These are phyloP conservation scores for Ctenopoma multispine DNA, from an alignment of 2,797 vertebrate genomes.

Conservation along the genomic window DNA sequence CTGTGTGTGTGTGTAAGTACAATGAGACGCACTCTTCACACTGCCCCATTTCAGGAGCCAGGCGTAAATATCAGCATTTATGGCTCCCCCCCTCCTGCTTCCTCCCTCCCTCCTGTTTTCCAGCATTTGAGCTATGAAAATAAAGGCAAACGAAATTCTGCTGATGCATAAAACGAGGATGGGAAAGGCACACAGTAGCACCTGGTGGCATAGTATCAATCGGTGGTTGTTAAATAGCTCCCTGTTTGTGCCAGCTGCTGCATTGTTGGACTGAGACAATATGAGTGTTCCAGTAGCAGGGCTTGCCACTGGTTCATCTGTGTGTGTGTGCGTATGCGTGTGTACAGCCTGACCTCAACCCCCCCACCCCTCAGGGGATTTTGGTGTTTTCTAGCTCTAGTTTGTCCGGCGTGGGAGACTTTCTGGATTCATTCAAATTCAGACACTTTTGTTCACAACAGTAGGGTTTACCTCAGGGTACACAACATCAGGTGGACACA, in stretches of 20 bases:
- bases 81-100: background rate
- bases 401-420: conserved; percentile 47
- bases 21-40: conserved; percentile 50
- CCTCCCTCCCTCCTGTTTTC: conserved; percentile 41
- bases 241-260: conserved; percentile 82
- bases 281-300: conserved; percentile 80
- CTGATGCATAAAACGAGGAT: conserved; percentile 82
- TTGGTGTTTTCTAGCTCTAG: conserved; percentile 59
- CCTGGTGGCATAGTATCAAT: conserved; percentile 81
- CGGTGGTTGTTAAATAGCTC: conserved; percentile 80
- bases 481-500: conserved; percentile 31
- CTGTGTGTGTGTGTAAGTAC: too few species aligned
- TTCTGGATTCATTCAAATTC: conserved; percentile 65
- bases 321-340: conserved; percentile 46
- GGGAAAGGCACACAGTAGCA: conserved; percentile 81
- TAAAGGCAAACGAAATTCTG: conserved; percentile 77
- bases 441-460: conserved; percentile 49
- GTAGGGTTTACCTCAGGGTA: conserved; percentile 32
- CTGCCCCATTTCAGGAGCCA: conserved; percentile 41
- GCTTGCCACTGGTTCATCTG: conserved; percentile 48
- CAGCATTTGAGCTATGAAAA: conserved; percentile 72
- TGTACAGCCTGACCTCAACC: conserved; percentile 60
- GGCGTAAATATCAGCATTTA: conserved; percentile 66
- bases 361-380: conserved; percentile 36
- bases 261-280: conserved; percentile 84